Evolutionary conservation across 1,140 invertebrate species (phyloP).

Genomic region (Drosophila seguyi): DNA sequence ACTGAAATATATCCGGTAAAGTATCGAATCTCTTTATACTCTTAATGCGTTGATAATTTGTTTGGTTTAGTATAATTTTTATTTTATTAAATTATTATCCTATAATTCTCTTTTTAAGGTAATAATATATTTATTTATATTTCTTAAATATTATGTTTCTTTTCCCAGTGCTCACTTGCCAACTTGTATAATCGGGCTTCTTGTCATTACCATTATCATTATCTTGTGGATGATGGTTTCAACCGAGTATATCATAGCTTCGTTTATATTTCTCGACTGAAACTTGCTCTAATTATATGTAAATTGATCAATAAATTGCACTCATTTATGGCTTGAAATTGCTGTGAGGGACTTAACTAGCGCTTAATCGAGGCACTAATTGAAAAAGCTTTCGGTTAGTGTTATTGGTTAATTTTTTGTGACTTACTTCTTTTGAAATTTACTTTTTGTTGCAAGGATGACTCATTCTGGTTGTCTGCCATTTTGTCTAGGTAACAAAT

Average conservation of each 20-base stretch:
- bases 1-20: too few species aligned
- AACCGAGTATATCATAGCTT: not conserved
- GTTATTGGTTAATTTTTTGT: constrained; percentile 3
- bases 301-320: constrained; percentile 23
- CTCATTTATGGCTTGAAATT: constrained; percentile 4
- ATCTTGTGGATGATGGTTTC: constrained; percentile 16
- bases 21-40: too few species aligned
- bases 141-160: too few species aligned
- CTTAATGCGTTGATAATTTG: too few species aligned
- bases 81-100: too few species aligned
- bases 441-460: not conserved
- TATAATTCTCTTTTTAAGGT: too few species aligned
- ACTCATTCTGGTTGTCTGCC: constrained; percentile 15
- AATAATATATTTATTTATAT: too few species aligned
- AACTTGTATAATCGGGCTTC: constrained; percentile 52
- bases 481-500: constrained; percentile 22
- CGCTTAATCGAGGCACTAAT: constrained; percentile 1
- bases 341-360: not conserved
- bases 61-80: too few species aligned
- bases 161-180: not conserved
- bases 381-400: not conserved
- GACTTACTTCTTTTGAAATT: not conserved
- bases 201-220: constrained; percentile 67
- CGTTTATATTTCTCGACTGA: not conserved
- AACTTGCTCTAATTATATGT: constrained; percentile 3